phyloP scores from a whole-genome alignment of 2,888 invertebrate genomes.

The Chrysodeixis includens region DNA sequence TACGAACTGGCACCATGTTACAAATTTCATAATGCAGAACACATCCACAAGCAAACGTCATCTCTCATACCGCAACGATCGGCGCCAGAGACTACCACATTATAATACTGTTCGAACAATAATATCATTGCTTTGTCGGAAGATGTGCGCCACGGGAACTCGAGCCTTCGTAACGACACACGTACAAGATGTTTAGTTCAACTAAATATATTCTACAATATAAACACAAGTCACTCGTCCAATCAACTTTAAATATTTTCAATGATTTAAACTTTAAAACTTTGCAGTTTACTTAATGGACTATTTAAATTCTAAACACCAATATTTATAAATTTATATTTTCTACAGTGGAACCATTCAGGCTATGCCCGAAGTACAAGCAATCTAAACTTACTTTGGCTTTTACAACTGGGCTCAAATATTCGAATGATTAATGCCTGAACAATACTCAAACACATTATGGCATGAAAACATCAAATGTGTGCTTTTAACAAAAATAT shows the following conservation, averaged over 20 bases:
- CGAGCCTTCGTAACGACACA: constrained; percentile 39
- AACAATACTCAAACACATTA: constrained; percentile 30
- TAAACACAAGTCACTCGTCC: constrained; percentile 46
- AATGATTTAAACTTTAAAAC: constrained; percentile 37
- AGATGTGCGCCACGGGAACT: constrained; percentile 50
- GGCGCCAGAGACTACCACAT: constrained; percentile 67
- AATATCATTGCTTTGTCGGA: constrained; percentile 66
- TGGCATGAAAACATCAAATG: constrained; percentile 31
- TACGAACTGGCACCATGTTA: constrained; percentile 52
- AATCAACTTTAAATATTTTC: constrained; percentile 37
- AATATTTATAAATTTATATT: constrained; percentile 41
- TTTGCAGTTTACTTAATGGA: constrained; percentile 42
- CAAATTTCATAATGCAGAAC: constrained; percentile 38
- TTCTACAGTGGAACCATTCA: constrained; percentile 40
- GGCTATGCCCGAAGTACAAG: constrained; percentile 23
- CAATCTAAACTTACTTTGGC: constrained; percentile 50
- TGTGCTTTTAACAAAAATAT: constrained; percentile 31
- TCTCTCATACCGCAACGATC: constrained; percentile 42
- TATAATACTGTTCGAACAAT: constrained; percentile 80
- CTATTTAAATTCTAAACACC: constrained; percentile 55
- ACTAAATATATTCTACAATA: constrained; percentile 48
- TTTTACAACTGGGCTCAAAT: constrained; percentile 48
- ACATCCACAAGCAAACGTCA: constrained; percentile 41
- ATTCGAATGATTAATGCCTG: constrained; percentile 20
- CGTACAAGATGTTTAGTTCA: constrained; percentile 47